These are phyloP conservation scores for Microtus pennsylvanicus DNA, from an alignment of 2,113 vertebrate genomes.

Conservation along the genomic window DNA sequence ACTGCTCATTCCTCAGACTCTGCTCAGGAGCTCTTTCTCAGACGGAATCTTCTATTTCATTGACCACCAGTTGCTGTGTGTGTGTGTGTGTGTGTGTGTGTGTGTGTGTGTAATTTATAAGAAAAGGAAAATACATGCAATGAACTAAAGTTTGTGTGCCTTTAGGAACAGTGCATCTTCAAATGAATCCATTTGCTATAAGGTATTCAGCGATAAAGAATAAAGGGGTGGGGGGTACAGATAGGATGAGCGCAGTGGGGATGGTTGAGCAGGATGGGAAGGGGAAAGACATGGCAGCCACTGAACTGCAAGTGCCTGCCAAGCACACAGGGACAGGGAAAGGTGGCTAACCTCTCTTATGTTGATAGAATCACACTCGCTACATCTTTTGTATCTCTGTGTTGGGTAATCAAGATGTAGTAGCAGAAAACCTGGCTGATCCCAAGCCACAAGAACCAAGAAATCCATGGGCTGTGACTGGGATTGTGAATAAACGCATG, in stretches of 20 bases:
- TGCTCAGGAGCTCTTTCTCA: not conserved
- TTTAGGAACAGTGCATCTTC: not conserved
- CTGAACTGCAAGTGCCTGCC: not conserved
- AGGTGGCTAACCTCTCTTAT: not conserved
- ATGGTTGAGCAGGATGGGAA: not conserved
- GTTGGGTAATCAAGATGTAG: not conserved
- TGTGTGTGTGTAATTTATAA: not conserved
- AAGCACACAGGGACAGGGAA: too few species aligned
- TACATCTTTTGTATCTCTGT: not conserved
- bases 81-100: too few species aligned
- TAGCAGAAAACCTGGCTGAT: not conserved
- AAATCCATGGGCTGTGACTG: not conserved
- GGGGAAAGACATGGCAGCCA: not conserved
- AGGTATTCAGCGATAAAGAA: not conserved
- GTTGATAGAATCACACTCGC: not conserved
- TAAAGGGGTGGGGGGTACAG: not conserved
- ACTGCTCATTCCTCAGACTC: not conserved
- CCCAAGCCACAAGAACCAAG: slow-evolving; percentile 10
- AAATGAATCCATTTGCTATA: not conserved
- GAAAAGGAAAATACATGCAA: not conserved
- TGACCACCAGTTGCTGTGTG: too few species aligned
- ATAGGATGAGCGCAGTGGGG: not conserved
- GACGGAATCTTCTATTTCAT: not conserved
- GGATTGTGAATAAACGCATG: not conserved
- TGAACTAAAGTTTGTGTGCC: not conserved